Percentiles rank a stretch among this genome's conserved stretches.
Evolutionary conservation across 2,797 vertebrate genomes (phyloP).

Genomic region (Lepilemur septentrionalis): DNA sequence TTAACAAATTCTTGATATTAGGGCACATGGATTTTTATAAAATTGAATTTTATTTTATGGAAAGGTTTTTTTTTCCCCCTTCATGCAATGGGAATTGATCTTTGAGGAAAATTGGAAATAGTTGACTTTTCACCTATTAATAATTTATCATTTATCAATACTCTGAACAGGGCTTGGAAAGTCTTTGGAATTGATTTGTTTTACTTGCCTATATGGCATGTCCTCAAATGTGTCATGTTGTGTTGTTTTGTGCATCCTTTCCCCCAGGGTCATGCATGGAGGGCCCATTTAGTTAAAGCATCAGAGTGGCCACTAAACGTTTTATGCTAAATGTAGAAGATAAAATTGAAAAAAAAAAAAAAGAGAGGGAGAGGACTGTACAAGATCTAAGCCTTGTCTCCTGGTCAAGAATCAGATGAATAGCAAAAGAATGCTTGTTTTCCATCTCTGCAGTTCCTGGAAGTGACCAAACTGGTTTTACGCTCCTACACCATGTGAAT

Average conservation of each 20-base stretch:
- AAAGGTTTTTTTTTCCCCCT: neutral
- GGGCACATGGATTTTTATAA: neutral
- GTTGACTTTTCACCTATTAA: neutral
- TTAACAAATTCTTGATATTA: neutral
- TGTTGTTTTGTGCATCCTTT: neutral
- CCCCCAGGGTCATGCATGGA: neutral
- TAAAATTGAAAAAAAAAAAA: neutral
- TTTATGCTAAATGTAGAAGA: neutral
- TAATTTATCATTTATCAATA: neutral
- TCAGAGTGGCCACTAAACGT: neutral
- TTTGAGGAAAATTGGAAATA: neutral
- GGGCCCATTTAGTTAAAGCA: neutral
- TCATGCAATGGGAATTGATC: neutral
- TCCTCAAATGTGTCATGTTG: neutral
- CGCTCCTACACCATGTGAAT: neutral
- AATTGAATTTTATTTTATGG: neutral
- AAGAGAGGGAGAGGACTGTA: neutral
- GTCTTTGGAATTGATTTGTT: neutral
- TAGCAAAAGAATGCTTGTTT: neutral
- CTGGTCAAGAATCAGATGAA: neutral
- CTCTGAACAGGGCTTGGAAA: neutral
- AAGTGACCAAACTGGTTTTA: constrained; percentile 41
- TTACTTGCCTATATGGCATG: neutral
- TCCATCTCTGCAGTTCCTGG: neutral
- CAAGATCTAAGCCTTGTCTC: neutral